These are phyloP conservation scores for Cryptus armator DNA, from an alignment of 2,888 invertebrate species.

Conservation along the genomic window DNA sequence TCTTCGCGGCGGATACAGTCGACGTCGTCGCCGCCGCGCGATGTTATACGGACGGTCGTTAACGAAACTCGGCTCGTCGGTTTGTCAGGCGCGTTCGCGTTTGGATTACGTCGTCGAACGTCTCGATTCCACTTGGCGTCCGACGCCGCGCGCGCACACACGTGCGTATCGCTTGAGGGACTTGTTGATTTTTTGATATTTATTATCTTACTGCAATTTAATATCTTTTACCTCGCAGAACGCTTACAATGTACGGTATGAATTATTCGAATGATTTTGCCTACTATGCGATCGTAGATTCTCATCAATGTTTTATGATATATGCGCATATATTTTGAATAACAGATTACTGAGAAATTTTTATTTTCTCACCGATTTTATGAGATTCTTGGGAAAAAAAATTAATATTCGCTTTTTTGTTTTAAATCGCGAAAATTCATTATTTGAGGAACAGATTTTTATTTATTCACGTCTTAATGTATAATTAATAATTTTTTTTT, in stretches of 20 bases:
- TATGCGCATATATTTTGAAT: not conserved
- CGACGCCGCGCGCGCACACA: not conserved
- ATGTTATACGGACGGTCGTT: constrained; percentile 72
- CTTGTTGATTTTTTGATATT: not conserved
- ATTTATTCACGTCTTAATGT: too few species aligned
- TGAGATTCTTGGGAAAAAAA: not conserved
- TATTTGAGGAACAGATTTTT: too few species aligned
- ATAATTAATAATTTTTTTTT: not conserved
- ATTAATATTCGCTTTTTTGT: too few species aligned
- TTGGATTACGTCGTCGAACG: constrained; percentile 76
- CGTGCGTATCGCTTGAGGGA: not conserved
- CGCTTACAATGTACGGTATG: too few species aligned
- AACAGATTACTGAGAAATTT: not conserved
- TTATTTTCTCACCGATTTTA: not conserved
- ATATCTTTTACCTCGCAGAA: not conserved
- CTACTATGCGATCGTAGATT: too few species aligned
- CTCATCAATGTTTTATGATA: not conserved
- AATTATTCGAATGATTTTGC: too few species aligned
- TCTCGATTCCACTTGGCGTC: constrained; percentile 50
- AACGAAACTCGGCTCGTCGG: constrained; percentile 76
- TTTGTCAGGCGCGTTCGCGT: constrained; percentile 75
- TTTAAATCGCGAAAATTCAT: too few species aligned
- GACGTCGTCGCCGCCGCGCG: constrained; percentile 63
- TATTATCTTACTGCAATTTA: not conserved
- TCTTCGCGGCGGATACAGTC: constrained; percentile 73